Conservation (phyloP, 2,888 invertebrate species). For the Tenthredo scrophulariae region DNA sequence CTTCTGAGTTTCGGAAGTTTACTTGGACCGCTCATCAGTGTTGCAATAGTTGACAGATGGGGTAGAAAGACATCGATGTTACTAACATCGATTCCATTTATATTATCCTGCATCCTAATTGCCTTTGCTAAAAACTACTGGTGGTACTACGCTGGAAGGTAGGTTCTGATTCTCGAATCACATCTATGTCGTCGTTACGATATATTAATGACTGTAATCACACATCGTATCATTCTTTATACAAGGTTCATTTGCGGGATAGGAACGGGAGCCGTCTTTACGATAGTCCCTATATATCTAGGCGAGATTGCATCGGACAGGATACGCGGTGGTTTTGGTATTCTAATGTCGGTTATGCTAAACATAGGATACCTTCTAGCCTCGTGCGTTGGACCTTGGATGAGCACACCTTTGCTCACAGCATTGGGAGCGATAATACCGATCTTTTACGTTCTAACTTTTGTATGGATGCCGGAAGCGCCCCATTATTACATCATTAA, state of each 20-base stretch:
- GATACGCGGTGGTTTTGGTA: conserved; percentile 59
- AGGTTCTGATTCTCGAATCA: background rate
- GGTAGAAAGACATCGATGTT: conserved; percentile 62
- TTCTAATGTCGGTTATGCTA: conserved; percentile 54
- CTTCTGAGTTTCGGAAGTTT: conserved; percentile 56
- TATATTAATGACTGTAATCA: background rate
- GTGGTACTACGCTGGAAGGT: conserved; percentile 54
- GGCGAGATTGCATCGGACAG: conserved; percentile 61
- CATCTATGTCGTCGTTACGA: background rate
- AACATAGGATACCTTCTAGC: conserved; percentile 57
- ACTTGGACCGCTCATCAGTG: conserved; percentile 59
- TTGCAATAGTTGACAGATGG: conserved; percentile 57
- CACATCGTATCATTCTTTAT: background rate
- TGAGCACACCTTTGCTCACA: conserved; percentile 55
- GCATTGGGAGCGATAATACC: conserved; percentile 52
- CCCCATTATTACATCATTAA: conserved; percentile 59
- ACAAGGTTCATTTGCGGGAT: conserved; percentile 12
- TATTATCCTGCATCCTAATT: conserved; percentile 58
- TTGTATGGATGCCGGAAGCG: conserved; percentile 55
- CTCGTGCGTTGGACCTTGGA: conserved; percentile 58
- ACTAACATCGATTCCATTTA: conserved; percentile 47
- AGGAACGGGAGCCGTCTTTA: background rate
- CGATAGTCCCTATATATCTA: conserved; percentile 59
- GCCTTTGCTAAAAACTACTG: conserved; percentile 55
- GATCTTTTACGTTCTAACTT: conserved; percentile 17